Base-by-base conservation (phyloP, 2,888 invertebrate genomes). In the Apotomis turbidana region DNA sequence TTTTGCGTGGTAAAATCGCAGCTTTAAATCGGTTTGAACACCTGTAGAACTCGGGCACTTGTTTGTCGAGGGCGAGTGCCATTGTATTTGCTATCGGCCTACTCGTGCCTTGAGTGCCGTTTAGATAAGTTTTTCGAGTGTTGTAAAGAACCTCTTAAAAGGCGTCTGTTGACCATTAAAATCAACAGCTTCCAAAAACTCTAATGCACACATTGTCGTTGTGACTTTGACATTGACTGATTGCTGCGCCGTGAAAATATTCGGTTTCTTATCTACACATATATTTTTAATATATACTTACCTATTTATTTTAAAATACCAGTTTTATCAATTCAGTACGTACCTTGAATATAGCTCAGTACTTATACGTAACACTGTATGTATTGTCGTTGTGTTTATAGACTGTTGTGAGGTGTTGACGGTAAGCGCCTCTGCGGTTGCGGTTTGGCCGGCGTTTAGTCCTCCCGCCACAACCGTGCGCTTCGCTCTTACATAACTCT, bases 81-180 rank as follows among this genome's bases (percentile, higher is more conserved):
- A 61, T 62, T 64, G 57, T 81, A 80, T 82, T 84, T 82, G 80
- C 80, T 73, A 76, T 79, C 66, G 76, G 74, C 74, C 79, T 77
- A 74, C 75, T 77, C 75, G 77, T 60, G 9, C 68, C 74, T 79
- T 77, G 77, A 79, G 77, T 76, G 75, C 77, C 71, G 77, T 76
- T 77, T 74, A 74, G 76, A 78, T 76, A 78, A 77, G 77, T 78
- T 79, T 78, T 78, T 79, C 74, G 74, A 80, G 76, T 79, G 78
- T 73, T 79, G 78, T 76, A 81, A 78, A 80, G 77, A 76, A 76
- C 75, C 77, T 78, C 75, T 77, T 77, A 70, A 74, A 77, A 75
- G 71, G 76, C 73, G 73, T 74, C 78, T 79, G 74, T 78, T 79
- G 74, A 71, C 74, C 68, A 69, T 69, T 41, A 51, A 72, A 70